Evolutionary conservation across 2,113 vertebrate species (phyloP).

Genomic region (Solenodon paradoxus): DNA sequence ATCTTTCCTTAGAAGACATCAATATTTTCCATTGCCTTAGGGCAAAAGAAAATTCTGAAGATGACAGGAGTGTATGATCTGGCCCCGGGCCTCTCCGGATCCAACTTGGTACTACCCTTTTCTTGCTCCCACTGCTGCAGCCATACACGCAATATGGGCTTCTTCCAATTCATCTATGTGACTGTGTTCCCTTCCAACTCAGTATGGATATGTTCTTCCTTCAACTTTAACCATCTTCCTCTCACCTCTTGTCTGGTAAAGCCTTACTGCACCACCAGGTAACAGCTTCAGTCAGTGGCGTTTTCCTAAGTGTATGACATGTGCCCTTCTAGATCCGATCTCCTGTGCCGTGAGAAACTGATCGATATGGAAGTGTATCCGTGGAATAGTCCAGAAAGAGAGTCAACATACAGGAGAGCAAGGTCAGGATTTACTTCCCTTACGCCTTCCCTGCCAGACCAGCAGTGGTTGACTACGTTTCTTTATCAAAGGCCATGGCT

Average conservation of each 20-base stretch:
- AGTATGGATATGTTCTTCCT: neutral
- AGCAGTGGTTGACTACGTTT: neutral
- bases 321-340: neutral
- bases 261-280: neutral
- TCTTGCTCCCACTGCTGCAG: neutral
- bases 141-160: too few species aligned
- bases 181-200: neutral
- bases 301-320: neutral
- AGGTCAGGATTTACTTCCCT: neutral
- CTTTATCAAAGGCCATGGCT: neutral
- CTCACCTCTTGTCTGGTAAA: neutral
- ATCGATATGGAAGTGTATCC: neutral
- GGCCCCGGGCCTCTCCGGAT: neutral
- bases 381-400: neutral
- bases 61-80: neutral
- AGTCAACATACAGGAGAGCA: neutral
- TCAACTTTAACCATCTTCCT: neutral
- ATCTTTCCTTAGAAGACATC: neutral
- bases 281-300: neutral
- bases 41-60: conserved; percentile 3
- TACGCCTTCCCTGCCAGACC: neutral
- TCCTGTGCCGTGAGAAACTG: neutral
- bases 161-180: neutral
- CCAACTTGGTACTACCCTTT: neutral
- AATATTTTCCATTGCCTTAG: neutral